Evolutionary conservation across 2,888 invertebrate genomes (phyloP), one percentile per base, ranked within the genome.

Genomic region (Mimas tiliae): DNA sequence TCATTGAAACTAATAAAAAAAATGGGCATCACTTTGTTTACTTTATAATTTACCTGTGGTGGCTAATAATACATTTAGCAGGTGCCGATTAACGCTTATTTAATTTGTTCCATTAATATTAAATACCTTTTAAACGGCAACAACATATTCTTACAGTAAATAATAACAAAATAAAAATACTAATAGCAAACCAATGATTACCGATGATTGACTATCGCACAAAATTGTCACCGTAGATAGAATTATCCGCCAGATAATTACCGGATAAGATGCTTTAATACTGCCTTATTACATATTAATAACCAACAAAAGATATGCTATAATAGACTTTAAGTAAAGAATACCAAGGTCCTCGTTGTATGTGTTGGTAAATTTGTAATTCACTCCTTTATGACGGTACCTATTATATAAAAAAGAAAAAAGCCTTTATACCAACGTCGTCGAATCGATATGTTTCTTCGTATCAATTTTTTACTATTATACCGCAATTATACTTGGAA

Each of bases 391-490:
- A 80, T 74, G n/a, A 75, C 75, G 75, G 79, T 74, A 72, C 76
- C 75, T 86, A 84, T 86, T 83, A 86, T 84, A 73, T 78, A 74
- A 71, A 78, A 75, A 73, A 81, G 85, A 85, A 83, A 83, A 82
- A 83, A 83, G 75, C 79, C 72, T 74, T 76, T 80, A 81, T 81
- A 74, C 77, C 74, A 82, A 77, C 82, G 82, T 81, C 81, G 79
- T 79, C 74, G 82, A 78, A 86, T 86, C 83, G 89, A 89, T 89
- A 84, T 83, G 84, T 78, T 88, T 88, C 89, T 86, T 78, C 80
- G 87, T 85, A 87, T 81, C 74, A 77, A 76, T 84, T 81, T 78
- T 83, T 74, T 68, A 62, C 53, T 63, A 68, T 64, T 74, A 68
- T 58, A 67, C 70, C 63, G 68, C 72, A 79, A 83, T 84, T 83